These are phyloP conservation scores for Araneus ventricosus DNA, from an alignment of 1,140 invertebrate genomes.

Conservation along the genomic window DNA sequence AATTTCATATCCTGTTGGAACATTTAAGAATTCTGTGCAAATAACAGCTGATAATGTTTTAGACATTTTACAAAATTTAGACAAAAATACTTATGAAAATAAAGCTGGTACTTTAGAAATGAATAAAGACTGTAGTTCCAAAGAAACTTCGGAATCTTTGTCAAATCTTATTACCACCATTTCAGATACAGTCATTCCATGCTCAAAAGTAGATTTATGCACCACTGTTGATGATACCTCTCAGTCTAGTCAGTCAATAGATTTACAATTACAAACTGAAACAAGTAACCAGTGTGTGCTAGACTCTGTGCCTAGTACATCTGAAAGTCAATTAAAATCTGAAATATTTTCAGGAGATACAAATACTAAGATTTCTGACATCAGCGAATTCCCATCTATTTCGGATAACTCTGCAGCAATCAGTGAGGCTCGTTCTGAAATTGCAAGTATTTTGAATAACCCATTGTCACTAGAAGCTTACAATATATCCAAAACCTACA, in stretches of 20 bases:
- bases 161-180: not conserved
- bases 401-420: not conserved
- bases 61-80: slow-evolving; percentile 23
- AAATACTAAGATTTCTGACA: not conserved
- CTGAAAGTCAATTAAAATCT: not conserved
- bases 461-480: slow-evolving; percentile 18
- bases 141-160: not conserved
- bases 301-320: not conserved
- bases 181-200: slow-evolving; percentile 5
- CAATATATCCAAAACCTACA: slow-evolving; percentile 52
- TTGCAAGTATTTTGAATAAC: not conserved
- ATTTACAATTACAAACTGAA: not conserved
- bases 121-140: not conserved
- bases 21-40: slow-evolving; percentile 15
- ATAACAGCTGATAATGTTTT: slow-evolving; percentile 13
- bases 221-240: not conserved
- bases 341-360: not conserved
- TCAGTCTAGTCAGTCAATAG: slow-evolving; percentile 28
- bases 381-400: not conserved
- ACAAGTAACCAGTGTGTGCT: not conserved
- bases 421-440: not conserved
- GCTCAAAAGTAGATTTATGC: not conserved
- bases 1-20: slow-evolving; percentile 36
- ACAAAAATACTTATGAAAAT: not conserved
- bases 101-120: not conserved